These are phyloP conservation scores for Xestoiulus laeticollis DNA, from an alignment of 2,888 invertebrate species.

Conservation along the genomic window DNA sequence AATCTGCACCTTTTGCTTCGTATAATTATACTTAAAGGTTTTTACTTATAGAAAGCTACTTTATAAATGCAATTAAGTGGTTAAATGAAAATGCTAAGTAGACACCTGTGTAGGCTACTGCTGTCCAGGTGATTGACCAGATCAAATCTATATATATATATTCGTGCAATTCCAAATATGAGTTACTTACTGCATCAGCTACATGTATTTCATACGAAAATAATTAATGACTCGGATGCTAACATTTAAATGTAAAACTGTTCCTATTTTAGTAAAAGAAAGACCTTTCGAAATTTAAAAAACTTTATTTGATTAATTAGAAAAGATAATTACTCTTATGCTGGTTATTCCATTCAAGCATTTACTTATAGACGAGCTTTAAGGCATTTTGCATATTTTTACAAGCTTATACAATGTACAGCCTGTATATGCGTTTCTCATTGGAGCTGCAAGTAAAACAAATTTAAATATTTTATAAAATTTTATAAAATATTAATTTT, in stretches of 20 bases:
- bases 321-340: neutral
- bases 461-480: too few species aligned
- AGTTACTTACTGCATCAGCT: neutral
- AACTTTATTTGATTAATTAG: neutral
- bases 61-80: slow-evolving; percentile 15
- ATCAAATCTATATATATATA: neutral
- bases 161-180: neutral
- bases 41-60: neutral
- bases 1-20: neutral
- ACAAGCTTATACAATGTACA: too few species aligned
- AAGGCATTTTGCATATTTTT: too few species aligned
- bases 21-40: neutral
- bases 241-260: neutral
- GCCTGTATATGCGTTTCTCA: too few species aligned
- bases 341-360: too few species aligned
- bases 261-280: neutral
- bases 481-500: too few species aligned
- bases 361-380: too few species aligned
- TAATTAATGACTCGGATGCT: neutral
- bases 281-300: neutral
- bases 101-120: slow-evolving; percentile 15
- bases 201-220: neutral
- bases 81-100: neutral
- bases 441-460: too few species aligned
- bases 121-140: slow-evolving; percentile 11